Conservation (phyloP, 2,113 vertebrate species). For the Strix aluco region DNA sequence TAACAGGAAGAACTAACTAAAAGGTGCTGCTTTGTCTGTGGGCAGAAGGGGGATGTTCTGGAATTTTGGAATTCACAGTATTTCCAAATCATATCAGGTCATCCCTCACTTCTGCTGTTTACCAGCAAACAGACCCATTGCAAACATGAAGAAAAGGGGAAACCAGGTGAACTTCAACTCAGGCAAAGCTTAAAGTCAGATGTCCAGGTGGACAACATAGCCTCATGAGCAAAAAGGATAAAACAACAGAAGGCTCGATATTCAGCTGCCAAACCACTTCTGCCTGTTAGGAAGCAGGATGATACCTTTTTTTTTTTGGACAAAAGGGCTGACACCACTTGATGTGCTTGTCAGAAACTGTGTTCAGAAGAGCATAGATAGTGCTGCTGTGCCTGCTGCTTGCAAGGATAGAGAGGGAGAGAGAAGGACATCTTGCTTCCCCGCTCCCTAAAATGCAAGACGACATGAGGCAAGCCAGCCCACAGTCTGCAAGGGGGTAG, state of each 20-base stretch:
- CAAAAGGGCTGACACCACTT: not conserved
- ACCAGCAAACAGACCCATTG: not conserved
- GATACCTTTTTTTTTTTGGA: not conserved
- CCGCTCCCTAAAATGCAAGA: accelerated
- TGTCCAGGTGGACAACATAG: not conserved
- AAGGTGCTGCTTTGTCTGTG: not conserved
- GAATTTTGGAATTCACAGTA: not conserved
- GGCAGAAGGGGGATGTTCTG: not conserved
- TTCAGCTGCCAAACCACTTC: not conserved
- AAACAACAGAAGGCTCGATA: not conserved
- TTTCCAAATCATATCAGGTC: not conserved
- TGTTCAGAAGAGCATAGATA: not conserved
- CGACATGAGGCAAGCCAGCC: not conserved
- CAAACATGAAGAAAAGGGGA: not conserved
- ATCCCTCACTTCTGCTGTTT: not conserved
- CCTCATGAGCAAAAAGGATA: not conserved
- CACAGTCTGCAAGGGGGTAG: not conserved
- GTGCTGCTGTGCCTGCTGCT: not conserved
- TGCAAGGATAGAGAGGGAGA: not conserved
- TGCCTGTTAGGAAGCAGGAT: not conserved
- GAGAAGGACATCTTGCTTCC: not conserved
- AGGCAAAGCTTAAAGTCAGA: not conserved
- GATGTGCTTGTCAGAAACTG: not conserved
- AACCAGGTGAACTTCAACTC: not conserved
- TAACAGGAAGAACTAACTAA: not conserved